A percentile compares a stretch with the other conserved stretches of the same genome.
These are phyloP conservation scores for Bombus sylvicola DNA, from an alignment of 1,140 invertebrate species.

Conservation along the genomic window DNA sequence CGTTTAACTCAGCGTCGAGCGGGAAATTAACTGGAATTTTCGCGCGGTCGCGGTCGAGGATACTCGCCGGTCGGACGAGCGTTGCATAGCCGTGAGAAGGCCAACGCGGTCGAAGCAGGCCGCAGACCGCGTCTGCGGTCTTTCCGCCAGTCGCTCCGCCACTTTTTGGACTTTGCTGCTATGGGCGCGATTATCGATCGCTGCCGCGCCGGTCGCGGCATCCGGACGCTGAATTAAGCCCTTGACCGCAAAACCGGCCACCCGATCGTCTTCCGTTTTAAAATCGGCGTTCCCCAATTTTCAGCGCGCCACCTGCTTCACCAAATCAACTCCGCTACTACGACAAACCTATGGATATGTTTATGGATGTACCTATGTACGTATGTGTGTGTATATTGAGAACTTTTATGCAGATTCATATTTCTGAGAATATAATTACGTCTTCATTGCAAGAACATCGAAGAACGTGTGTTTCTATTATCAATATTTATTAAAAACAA, in stretches of 20 bases:
- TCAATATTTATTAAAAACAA: background rate
- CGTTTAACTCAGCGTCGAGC: constrained; percentile 9
- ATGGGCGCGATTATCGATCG: constrained; percentile 64
- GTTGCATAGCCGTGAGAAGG: constrained; percentile 64
- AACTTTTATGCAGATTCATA: no score
- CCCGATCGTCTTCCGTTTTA: constrained; percentile 36
- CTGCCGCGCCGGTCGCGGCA: constrained; percentile 46
- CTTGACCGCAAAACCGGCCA: constrained; percentile 46
- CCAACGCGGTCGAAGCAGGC: constrained; percentile 63
- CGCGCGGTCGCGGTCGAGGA: constrained; percentile 38
- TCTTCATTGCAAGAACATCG: no score
- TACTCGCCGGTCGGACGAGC: constrained; percentile 23
- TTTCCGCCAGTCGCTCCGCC: constrained; percentile 60
- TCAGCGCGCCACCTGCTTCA: background rate
- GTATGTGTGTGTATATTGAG: no score
- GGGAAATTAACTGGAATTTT: constrained; percentile 63
- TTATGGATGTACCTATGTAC: no score
- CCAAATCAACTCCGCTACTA: background rate
- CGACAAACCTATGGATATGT: no score
- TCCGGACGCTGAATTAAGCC: constrained; percentile 62
- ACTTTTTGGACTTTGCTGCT: constrained; percentile 64
- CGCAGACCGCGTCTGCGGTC: constrained; percentile 74
- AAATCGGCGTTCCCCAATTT: constrained; percentile 15
- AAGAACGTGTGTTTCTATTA: no score
- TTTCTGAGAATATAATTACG: no score